Evolutionary conservation across 2,888 invertebrate genomes (phyloP).

Genomic region (Dolomedes plantarius): DNA sequence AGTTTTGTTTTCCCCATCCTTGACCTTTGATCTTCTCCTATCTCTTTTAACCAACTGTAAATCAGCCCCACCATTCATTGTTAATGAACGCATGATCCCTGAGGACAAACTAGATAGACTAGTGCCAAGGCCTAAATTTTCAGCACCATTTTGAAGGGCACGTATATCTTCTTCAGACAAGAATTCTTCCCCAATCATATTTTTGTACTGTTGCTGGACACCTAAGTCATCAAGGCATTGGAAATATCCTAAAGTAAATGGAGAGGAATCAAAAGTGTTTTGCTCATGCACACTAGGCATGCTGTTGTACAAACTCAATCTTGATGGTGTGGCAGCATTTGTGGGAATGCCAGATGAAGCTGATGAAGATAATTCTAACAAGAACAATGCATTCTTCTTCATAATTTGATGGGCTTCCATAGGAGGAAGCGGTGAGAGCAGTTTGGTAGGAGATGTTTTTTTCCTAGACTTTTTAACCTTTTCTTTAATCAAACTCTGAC

Average conservation of each 20-base stretch:
- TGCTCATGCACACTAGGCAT: constrained; percentile 80
- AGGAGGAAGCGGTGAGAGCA: constrained; percentile 76
- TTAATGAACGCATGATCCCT: constrained; percentile 67
- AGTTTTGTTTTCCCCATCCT: constrained; percentile 75
- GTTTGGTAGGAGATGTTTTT: constrained; percentile 73
- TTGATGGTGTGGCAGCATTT: constrained; percentile 70
- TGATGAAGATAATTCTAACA: constrained; percentile 91
- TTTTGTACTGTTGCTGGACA: constrained; percentile 75
- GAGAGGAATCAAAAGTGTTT: constrained; percentile 76
- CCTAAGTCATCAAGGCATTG: constrained; percentile 81
- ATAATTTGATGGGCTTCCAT: constrained; percentile 84
- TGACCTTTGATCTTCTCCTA: constrained; percentile 46
- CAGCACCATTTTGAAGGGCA: constrained; percentile 72
- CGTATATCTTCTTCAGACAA: constrained; percentile 73
- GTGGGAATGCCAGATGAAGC: constrained; percentile 76
- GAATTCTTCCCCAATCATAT: constrained; percentile 73
- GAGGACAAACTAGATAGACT: constrained; percentile 51
- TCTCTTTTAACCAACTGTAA: constrained; percentile 45
- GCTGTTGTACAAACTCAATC: constrained; percentile 65
- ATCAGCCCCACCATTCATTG: constrained; percentile 69
- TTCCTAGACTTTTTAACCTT: constrained; percentile 74
- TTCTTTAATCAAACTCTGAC: constrained; percentile 71
- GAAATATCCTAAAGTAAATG: constrained; percentile 76
- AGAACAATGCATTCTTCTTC: constrained; percentile 95
- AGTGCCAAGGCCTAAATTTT: constrained; percentile 47